phyloP scores from a whole-genome alignment of 37 sponge, comb jelly and placozoan species.

The Oscarella lobularis region DNA sequence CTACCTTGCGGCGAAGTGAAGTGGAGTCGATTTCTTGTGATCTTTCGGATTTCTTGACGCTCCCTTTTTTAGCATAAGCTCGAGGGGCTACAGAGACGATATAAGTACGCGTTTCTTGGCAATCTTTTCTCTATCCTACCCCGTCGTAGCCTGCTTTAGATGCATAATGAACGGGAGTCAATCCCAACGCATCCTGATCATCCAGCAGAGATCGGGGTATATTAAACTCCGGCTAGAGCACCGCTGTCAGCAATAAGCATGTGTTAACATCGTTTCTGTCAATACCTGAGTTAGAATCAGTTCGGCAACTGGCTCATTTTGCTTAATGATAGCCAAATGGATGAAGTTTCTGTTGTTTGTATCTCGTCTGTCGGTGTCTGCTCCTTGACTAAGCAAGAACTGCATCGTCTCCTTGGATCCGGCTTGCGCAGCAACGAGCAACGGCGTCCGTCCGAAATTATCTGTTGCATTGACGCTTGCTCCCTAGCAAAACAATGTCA shows the following conservation, averaged over 20 bases:
- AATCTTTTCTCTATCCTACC: background rate
- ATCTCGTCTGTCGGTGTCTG: constrained; percentile 29
- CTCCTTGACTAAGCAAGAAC: constrained; percentile 31
- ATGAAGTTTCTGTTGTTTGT: background rate
- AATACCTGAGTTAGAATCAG: no score
- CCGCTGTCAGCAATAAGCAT: no score
- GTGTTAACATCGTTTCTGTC: no score
- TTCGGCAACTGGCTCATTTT: no score
- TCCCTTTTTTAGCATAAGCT: background rate
- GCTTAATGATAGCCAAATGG: constrained; percentile 12
- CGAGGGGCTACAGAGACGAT: background rate
- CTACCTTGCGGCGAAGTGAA: constrained; percentile 45
- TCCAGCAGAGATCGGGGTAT: background rate
- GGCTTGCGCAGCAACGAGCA: constrained; percentile 48
- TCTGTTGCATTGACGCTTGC: constrained; percentile 32
- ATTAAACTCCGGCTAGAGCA: no score
- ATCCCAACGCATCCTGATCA: constrained; percentile 7
- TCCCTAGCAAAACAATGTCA: constrained; percentile 13
- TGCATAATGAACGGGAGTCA: constrained; percentile 8
- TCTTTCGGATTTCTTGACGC: constrained; percentile 10
- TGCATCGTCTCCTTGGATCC: constrained; percentile 17
- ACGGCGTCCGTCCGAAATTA: constrained; percentile 60
- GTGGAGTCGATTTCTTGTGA: constrained; percentile 21
- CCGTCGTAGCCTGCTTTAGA: background rate
- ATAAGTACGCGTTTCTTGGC: background rate